These are phyloP conservation scores for Hipparchia semele DNA, from an alignment of 2,888 invertebrate genomes.

Conservation along the genomic window DNA sequence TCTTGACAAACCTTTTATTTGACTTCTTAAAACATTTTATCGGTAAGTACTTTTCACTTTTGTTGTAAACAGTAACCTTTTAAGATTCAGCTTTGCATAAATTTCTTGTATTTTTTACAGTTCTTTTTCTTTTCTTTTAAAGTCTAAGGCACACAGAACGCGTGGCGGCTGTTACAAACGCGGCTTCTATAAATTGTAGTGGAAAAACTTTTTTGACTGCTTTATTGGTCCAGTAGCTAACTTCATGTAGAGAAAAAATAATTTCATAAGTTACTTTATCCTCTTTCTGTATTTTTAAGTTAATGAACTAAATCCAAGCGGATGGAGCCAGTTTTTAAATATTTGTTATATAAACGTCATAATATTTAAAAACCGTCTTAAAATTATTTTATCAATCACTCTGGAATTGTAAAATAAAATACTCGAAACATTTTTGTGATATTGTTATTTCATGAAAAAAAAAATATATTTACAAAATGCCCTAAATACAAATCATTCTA, in stretches of 20 bases:
- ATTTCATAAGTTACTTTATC: too few species aligned
- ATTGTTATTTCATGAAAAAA: constrained; percentile 36
- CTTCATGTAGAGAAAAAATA: too few species aligned
- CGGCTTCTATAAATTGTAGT: too few species aligned
- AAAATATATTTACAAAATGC: constrained; percentile 42
- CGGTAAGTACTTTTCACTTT: constrained; percentile 2
- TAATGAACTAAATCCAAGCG: too few species aligned
- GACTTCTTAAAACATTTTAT: constrained; percentile 6
- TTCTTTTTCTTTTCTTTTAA: not conserved
- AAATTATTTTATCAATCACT: too few species aligned
- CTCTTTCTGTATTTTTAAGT: too few species aligned
- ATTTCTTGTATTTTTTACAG: not conserved
- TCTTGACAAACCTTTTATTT: constrained; percentile 7
- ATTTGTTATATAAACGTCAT: too few species aligned
- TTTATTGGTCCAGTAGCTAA: too few species aligned
- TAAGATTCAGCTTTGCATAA: constrained; percentile 1
- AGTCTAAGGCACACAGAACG: not conserved
- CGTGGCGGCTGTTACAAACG: too few species aligned
- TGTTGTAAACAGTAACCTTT: constrained; percentile 7
- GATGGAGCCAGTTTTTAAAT: too few species aligned
- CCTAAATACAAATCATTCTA: constrained; percentile 22
- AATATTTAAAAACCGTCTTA: too few species aligned
- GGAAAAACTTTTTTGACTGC: too few species aligned
- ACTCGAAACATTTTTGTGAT: constrained; percentile 20
- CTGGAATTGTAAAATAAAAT: not conserved